Evolutionary conservation across 2,797 vertebrate genomes (phyloP).

Genomic region (Muscicapa comitata): DNA sequence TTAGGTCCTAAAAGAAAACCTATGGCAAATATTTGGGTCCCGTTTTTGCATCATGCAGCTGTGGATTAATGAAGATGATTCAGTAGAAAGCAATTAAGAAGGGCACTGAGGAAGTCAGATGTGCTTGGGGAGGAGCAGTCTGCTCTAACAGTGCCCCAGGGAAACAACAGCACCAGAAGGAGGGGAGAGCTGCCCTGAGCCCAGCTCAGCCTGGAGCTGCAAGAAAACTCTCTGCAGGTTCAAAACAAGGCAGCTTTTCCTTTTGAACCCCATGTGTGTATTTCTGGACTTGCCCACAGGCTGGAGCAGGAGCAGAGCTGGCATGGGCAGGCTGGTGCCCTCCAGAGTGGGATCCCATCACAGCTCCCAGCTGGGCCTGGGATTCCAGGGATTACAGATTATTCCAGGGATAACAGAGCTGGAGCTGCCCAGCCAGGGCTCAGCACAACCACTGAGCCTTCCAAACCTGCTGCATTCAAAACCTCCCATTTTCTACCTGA

Average conservation of each 20-base stretch:
- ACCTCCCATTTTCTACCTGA: neutral
- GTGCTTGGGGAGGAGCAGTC: neutral
- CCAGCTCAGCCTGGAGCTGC: neutral
- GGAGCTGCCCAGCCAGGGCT: neutral
- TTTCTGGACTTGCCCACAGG: neutral
- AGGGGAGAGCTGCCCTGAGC: neutral
- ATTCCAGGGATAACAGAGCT: neutral
- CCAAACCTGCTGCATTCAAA: neutral
- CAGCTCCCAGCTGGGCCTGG: neutral
- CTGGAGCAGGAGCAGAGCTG: neutral
- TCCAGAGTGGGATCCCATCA: neutral
- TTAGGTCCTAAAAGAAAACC: slow-evolving; percentile 31
- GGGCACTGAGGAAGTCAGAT: neutral
- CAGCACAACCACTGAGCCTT: neutral
- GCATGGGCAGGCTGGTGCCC: neutral
- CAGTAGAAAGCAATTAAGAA: slow-evolving; percentile 16
- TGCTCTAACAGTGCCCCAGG: neutral
- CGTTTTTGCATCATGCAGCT: slow-evolving; percentile 5
- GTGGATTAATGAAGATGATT: slow-evolving; percentile 26
- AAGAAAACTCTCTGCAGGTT: neutral
- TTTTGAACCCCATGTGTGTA: neutral
- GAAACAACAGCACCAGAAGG: neutral
- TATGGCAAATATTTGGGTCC: slow-evolving; percentile 20
- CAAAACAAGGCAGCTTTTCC: neutral
- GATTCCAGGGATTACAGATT: neutral